phyloP scores from a whole-genome alignment of 2,888 invertebrate species.

The Odontothrips loti region DNA sequence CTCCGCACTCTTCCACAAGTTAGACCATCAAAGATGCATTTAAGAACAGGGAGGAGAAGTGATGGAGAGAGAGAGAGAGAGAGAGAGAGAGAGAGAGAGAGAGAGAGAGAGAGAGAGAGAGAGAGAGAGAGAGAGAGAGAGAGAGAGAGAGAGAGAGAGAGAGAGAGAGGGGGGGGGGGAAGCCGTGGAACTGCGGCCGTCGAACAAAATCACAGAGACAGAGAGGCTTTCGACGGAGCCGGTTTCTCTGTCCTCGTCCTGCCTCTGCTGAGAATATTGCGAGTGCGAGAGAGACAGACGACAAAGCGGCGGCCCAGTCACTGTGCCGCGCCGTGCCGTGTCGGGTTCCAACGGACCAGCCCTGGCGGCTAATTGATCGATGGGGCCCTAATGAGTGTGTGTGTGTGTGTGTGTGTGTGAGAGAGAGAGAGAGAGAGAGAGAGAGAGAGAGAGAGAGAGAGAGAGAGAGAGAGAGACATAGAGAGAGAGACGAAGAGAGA shows the following conservation, averaged over 20 bases:
- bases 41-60: slow-evolving; percentile 28
- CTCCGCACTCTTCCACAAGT: too few relatives aligned
- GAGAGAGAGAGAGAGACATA: too few relatives aligned
- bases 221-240: too few relatives aligned
- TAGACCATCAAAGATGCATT: neutral
- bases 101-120: slow-evolving; percentile 35
- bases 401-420: too few relatives aligned
- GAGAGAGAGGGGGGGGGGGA: slow-evolving; percentile 1
- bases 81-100: slow-evolving; percentile 32
- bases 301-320: too few relatives aligned
- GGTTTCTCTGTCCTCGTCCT: too few relatives aligned
- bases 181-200: too few relatives aligned
- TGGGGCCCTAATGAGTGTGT: neutral
- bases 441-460: neutral
- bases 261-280: too few relatives aligned
- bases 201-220: too few relatives aligned
- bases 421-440: neutral
- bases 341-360: too few relatives aligned
- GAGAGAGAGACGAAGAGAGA: neutral
- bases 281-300: too few relatives aligned
- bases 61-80: slow-evolving; percentile 30
- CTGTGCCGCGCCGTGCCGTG: too few relatives aligned
- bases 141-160: slow-evolving; percentile 33
- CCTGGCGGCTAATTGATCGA: neutral
- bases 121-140: slow-evolving; percentile 35